Conservation (phyloP, 1,140 invertebrate genomes). For the Papilio machaon region DNA sequence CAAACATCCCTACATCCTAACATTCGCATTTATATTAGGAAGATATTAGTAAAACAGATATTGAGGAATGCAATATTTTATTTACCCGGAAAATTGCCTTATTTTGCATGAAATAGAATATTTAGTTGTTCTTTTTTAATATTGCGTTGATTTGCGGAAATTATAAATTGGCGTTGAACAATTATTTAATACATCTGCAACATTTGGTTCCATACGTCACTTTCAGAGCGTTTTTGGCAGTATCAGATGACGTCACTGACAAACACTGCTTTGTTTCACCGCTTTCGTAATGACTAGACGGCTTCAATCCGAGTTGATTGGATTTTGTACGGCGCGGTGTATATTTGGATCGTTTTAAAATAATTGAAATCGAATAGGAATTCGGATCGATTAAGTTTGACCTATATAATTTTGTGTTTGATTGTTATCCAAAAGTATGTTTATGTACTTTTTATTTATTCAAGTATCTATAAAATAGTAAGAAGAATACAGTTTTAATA, state of each 20-base stretch:
- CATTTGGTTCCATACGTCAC: neutral
- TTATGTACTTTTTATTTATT: neutral
- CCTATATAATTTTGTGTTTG: neutral
- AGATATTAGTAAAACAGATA: no score
- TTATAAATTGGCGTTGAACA: no score
- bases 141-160: no score
- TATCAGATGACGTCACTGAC: neutral
- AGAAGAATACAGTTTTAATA: no score
- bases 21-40: no score
- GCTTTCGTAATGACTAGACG: neutral
- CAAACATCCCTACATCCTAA: no score
- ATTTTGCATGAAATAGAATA: no score
- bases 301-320: conserved; percentile 15
- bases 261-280: neutral
- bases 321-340: neutral
- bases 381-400: neutral
- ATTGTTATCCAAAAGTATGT: neutral
- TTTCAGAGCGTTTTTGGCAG: neutral
- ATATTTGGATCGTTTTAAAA: conserved; percentile 20
- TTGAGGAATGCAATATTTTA: no score
- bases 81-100: no score
- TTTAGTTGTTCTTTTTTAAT: no score
- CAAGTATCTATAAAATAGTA: no score
- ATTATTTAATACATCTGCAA: neutral
- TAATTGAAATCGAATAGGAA: conserved; percentile 15